Evolutionary conservation across 1,140 invertebrate species (phyloP).

Genomic region (Sipha flava): DNA sequence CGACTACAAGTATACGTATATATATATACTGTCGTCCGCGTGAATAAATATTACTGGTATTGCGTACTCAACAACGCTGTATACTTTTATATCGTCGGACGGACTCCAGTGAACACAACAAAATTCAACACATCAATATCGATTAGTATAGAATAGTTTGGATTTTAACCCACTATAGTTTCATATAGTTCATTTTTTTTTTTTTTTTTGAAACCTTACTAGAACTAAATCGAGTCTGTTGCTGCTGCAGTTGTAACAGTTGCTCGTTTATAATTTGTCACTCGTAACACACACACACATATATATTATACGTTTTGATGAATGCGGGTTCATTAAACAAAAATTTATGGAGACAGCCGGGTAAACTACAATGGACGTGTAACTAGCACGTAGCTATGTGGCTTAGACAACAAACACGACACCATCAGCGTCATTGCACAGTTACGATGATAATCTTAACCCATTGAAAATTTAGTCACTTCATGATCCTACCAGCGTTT

Average conservation of each 20-base stretch:
- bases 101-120: too few species aligned
- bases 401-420: neutral
- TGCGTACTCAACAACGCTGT: too few species aligned
- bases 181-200: too few species aligned
- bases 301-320: neutral
- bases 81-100: too few species aligned
- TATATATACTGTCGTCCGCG: too few species aligned
- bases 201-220: too few species aligned
- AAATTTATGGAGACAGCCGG: neutral
- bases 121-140: too few species aligned
- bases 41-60: too few species aligned
- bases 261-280: neutral
- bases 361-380: slow-evolving; percentile 10
- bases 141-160: too few species aligned
- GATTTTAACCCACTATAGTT: too few species aligned
- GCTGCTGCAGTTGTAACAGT: neutral
- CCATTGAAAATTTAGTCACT: slow-evolving; percentile 24
- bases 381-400: slow-evolving; percentile 2
- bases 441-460: slow-evolving; percentile 15
- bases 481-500: neutral
- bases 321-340: slow-evolving; percentile 18
- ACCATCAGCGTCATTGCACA: neutral
- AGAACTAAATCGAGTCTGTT: too few species aligned
- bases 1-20: too few species aligned
- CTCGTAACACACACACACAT: neutral